Conservation (phyloP, 2,797 vertebrate species). For the Botia almorhae region DNA sequence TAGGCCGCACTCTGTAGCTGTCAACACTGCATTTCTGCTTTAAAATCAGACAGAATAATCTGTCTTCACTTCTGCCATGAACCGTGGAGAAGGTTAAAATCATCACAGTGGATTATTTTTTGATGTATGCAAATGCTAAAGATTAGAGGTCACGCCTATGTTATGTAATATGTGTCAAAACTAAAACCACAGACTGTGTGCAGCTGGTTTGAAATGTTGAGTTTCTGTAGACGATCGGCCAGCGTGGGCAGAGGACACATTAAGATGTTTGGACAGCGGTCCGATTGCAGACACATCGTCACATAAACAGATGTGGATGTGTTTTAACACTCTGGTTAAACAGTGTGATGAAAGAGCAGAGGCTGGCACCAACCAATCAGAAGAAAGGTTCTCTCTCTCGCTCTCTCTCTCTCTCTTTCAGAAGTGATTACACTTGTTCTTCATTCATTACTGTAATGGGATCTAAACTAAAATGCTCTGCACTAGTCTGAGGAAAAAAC, state of each 20-base stretch:
- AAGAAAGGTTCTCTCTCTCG: no score
- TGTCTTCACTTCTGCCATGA: constrained; percentile 18
- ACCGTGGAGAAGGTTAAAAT: constrained; percentile 7
- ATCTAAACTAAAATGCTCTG: background rate
- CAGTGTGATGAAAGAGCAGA: background rate
- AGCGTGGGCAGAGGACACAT: background rate
- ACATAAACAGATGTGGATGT: background rate
- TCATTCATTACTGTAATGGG: background rate
- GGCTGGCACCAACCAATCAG: constrained; percentile 5
- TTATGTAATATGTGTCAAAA: constrained; percentile 12
- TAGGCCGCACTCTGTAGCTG: constrained; percentile 29
- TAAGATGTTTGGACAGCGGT: background rate
- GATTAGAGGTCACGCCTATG: background rate
- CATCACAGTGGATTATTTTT: background rate
- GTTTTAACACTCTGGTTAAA: constrained; percentile 16
- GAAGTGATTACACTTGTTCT: background rate
- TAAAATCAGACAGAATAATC: constrained; percentile 8
- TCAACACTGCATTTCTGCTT: constrained; percentile 26
- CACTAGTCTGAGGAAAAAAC: background rate
- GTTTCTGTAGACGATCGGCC: background rate
- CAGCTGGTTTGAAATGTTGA: constrained; percentile 1
- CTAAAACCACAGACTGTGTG: background rate
- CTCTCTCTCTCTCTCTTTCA: no score
- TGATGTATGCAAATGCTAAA: background rate
- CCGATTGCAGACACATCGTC: background rate